Evolutionary conservation across 2,888 invertebrate genomes (phyloP), one percentile per base, ranked within the genome.

Genomic region (Notodonta dromedarius): DNA sequence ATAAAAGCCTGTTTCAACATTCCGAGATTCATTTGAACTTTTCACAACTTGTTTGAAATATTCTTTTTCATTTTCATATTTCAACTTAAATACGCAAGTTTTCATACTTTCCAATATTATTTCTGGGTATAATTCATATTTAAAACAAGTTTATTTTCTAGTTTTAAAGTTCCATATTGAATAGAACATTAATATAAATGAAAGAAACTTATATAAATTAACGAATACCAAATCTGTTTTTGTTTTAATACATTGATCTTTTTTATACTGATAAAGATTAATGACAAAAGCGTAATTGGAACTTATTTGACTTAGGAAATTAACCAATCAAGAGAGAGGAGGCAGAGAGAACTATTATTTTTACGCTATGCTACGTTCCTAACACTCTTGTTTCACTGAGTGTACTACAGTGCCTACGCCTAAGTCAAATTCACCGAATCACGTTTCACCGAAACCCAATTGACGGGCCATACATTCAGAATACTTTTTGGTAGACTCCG

Each of bases 11-110:
- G n/a, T 54, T 54, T 54, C 13, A 54, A 39, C 13, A 54, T 54
- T n/a, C 39, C 54, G 14, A 54, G 14, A 39, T 54, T 54, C 54
- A 14, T 54, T 54, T 39, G 39, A 54, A 54, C 54, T 54, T 54
- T 13, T 54, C 8, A 54, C 54, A 39, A 54, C 39, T 54, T 54
- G 54, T 9, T 35, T 7, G n/a, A 54, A 54, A 39, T 39, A 54
- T 54, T 14, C n/a, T 54, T 54, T 2, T 39, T 39, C n/a, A 39
- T 11, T n/a, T 39, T 14, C 9, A 53, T 39, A 13, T 54, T 54
- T 39, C 6, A 39, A 35, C 14, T 54, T 54, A 8, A 54, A 54
- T 8, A 39, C 39, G 39, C 12, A 54, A 39, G n/a, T 54, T 54
- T 54, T 54, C 54, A 54, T 39, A 54, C 54, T 54, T 24, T n/a